Base-by-base conservation (phyloP, 23 tunicate species). In the Pegea sp. region DNA sequence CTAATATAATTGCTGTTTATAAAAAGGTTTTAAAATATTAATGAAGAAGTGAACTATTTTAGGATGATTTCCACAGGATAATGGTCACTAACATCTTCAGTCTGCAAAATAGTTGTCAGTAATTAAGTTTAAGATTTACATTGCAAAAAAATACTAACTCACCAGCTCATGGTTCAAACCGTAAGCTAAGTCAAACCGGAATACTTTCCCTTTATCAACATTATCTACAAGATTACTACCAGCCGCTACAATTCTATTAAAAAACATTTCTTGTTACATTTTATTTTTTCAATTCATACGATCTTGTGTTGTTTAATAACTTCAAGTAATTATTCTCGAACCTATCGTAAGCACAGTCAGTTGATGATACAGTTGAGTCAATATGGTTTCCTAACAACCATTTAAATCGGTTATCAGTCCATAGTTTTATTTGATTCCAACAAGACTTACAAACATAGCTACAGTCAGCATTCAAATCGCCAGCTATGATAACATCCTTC, bases 41-140 rank as follows among this genome's bases (percentile, higher is more conserved):
- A n/a, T n/a, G n/a, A n/a, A n/a, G n/a, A n/a, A n/a, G n/a, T n/a
- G n/a, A n/a, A 38, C 16, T 38, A 68, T 2, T 68, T n/a, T 16
- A 79, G 53, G 22, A 31, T 34, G 34, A 81, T 71, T 49, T 81
- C 93, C 33, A 81, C 93, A 32, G 93, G 93, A 33, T 71, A 81
- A 42, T 81, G 93, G 34, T 81, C 93, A 59, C 93, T 81, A 26
- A 81, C 93, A 0, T 61, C 75, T 38, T 44, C 54, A 22, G 93
- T 58, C 93, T 81, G 65, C 27, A 60, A 52, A 28, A 1, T 25
- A 48, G 49, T n/a, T n/a, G n/a, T n/a, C n/a, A n/a, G n/a, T n/a
- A n/a, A n/a, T n/a, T n/a, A n/a, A n/a, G n/a, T n/a, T n/a, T n/a
- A n/a, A 38, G 13, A 11, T 38, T 38, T 38, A 38, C 13, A 38